Conservation (phyloP, 1,140 invertebrate species). For the Arctopsyche grandis region DNA sequence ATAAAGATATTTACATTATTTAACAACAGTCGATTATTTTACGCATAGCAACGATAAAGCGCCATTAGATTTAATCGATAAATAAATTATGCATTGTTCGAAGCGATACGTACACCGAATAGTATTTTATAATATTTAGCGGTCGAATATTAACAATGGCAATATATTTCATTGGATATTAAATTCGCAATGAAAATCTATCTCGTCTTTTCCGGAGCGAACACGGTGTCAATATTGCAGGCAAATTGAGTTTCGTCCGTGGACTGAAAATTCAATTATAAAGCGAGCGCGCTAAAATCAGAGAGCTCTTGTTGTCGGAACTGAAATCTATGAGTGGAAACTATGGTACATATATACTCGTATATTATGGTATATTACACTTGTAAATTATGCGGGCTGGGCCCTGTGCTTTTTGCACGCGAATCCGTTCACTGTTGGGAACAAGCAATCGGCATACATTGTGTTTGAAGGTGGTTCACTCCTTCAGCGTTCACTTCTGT, state of each 20-base stretch:
- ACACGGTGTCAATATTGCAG: not conserved
- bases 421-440: no score
- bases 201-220: no score
- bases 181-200: no score
- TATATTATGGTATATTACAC: not conserved
- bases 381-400: not conserved
- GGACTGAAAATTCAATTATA: constrained; percentile 11
- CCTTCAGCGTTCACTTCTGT: not conserved
- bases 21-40: no score
- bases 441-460: not conserved
- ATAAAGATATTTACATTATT: no score
- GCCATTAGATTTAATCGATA: no score
- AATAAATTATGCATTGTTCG: no score
- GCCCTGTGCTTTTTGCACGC: not conserved
- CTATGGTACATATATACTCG: not conserved
- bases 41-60: no score
- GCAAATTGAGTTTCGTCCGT: not conserved
- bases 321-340: not conserved
- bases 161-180: no score
- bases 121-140: no score
- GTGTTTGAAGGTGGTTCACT: not conserved
- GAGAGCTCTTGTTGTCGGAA: not conserved
- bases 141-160: no score
- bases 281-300: not conserved
- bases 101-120: no score